These are phyloP conservation scores for Sylvilagus bachmani DNA, from an alignment of 2,113 vertebrate genomes.

Conservation along the genomic window DNA sequence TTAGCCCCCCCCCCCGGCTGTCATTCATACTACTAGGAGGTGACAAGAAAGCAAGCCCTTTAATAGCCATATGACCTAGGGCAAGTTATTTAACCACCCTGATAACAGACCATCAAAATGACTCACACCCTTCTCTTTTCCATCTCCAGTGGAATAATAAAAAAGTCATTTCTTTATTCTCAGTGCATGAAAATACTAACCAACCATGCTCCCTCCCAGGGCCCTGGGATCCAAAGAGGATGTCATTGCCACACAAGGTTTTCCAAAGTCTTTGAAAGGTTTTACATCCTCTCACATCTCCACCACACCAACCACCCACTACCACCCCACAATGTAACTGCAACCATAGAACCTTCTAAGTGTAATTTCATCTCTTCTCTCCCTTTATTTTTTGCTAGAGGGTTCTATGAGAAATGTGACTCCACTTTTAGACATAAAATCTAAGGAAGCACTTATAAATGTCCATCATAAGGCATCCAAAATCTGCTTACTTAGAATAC, in stretches of 20 bases:
- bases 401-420: neutral
- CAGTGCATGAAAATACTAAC: slow-evolving; percentile 20
- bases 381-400: neutral
- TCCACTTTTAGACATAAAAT: neutral
- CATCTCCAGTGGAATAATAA: neutral
- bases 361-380: slow-evolving; percentile 2
- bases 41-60: neutral
- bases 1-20: neutral
- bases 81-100: neutral
- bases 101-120: neutral
- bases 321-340: neutral
- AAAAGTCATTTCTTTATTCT: neutral
- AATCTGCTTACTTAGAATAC: neutral
- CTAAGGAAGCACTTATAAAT: neutral
- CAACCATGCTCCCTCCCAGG: neutral
- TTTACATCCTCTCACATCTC: neutral
- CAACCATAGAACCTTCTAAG: neutral
- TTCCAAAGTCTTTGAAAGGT: neutral
- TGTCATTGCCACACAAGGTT: neutral
- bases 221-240: neutral
- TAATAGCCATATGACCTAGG: neutral
- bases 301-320: no score
- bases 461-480: neutral
- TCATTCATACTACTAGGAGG: neutral
- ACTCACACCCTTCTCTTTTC: slow-evolving; percentile 3